These are phyloP conservation scores for Galerucella nymphaeae DNA, from an alignment of 2,888 invertebrate species.

Conservation along the genomic window DNA sequence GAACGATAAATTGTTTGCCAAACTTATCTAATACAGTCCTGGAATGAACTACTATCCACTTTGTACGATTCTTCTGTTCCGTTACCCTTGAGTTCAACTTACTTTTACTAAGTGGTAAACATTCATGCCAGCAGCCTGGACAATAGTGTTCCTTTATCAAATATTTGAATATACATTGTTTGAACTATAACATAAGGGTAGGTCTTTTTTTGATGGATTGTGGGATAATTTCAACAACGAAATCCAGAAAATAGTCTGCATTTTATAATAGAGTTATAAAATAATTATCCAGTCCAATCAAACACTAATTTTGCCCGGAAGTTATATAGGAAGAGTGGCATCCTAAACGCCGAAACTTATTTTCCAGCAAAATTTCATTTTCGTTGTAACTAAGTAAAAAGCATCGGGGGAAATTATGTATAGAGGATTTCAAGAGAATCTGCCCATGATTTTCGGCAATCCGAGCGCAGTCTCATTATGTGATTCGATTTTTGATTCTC, in stretches of 20 bases:
- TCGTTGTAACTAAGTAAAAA: conserved; percentile 44
- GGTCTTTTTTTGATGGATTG: too few relatives aligned
- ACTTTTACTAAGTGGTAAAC: background rate
- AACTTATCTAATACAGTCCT: background rate
- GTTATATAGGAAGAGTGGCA: conserved; percentile 25
- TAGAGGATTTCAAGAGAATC: conserved; percentile 48
- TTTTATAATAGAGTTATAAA: background rate
- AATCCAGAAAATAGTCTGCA: background rate
- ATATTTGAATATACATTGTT: background rate
- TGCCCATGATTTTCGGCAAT: conserved; percentile 51
- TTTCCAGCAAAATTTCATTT: conserved; percentile 47
- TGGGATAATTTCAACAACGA: background rate
- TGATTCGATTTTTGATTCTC: conserved; percentile 40
- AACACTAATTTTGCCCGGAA: conserved; percentile 1
- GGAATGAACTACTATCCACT: background rate
- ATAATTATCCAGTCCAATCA: conserved; percentile 13
- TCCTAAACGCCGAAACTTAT: conserved; percentile 29
- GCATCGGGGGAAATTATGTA: conserved; percentile 53
- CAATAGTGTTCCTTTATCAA: background rate
- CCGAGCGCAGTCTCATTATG: conserved; percentile 47
- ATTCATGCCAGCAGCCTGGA: background rate
- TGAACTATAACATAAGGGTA: too few relatives aligned
- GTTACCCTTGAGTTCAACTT: background rate
- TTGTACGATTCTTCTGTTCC: background rate
- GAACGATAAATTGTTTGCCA: background rate